Conservation (phyloP, 1,140 invertebrate genomes). For the Zaprionus tsacasi region DNA sequence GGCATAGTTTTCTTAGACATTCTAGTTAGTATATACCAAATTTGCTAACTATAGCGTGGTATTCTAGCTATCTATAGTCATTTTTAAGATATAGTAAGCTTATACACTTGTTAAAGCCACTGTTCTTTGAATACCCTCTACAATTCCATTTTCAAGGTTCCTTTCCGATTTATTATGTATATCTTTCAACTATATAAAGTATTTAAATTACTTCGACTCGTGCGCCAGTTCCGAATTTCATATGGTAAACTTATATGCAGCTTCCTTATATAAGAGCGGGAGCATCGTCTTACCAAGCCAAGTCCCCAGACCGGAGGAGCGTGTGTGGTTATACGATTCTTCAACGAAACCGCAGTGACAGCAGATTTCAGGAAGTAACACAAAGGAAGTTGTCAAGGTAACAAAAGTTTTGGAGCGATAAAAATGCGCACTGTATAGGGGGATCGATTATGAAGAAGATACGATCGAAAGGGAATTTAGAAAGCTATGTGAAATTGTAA, state of each 20-base stretch:
- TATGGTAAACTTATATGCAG: constrained; percentile 6
- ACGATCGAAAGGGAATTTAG: too few relatives aligned
- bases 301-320: background rate
- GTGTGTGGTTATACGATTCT: background rate
- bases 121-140: background rate
- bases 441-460: background rate
- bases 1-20: background rate
- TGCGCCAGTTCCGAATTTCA: constrained; percentile 7
- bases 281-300: constrained; percentile 19
- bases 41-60: background rate
- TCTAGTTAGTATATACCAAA: background rate
- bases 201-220: background rate
- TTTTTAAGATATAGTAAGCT: background rate
- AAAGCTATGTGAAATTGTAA: too few relatives aligned
- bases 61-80: background rate
- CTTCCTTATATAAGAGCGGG: constrained; percentile 7
- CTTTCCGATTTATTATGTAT: background rate
- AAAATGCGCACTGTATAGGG: background rate
- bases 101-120: too few relatives aligned
- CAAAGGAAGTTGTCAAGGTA: constrained; percentile 7
- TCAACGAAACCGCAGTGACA: background rate
- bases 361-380: background rate
- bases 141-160: background rate
- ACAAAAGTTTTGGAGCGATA: background rate
- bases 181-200: background rate